Conservation (phyloP, 1,140 invertebrate genomes). For the Zaprionus lachaisei region DNA sequence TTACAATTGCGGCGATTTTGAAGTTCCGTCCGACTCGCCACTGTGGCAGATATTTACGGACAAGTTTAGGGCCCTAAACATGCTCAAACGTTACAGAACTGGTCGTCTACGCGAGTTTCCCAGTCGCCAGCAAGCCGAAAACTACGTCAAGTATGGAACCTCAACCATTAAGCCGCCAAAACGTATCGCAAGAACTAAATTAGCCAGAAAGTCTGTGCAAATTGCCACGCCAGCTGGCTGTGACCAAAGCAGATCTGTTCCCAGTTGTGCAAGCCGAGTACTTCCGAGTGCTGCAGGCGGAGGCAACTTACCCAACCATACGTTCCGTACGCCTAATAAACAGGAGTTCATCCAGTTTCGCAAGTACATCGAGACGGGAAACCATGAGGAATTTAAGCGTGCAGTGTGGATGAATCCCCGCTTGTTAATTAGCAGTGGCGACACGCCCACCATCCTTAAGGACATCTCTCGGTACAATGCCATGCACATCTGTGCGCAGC, state of each 20-base stretch:
- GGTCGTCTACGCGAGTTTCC: constrained; percentile 91
- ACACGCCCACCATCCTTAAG: constrained; percentile 94
- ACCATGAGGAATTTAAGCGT: constrained; percentile 87
- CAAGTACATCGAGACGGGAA: constrained; percentile 91
- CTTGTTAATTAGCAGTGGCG: constrained; percentile 93
- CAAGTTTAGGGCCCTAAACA: constrained; percentile 89
- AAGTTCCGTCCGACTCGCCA: constrained; percentile 52
- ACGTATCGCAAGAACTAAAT: constrained; percentile 50
- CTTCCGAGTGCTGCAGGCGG: not conserved
- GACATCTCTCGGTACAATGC: constrained; percentile 95
- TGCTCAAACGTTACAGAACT: constrained; percentile 90
- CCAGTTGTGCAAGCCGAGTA: not conserved
- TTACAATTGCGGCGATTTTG: not conserved
- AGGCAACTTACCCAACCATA: not conserved
- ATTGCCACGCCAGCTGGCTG: constrained; percentile 4
- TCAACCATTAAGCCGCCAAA: constrained; percentile 79
- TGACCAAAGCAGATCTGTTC: not conserved
- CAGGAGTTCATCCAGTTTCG: constrained; percentile 92
- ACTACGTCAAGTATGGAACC: constrained; percentile 87
- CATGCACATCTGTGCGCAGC: constrained; percentile 92
- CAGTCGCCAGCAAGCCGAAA: constrained; percentile 88
- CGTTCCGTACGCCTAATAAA: constrained; percentile 87
- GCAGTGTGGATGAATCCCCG: constrained; percentile 93
- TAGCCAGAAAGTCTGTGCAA: constrained; percentile 37
- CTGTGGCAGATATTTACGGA: constrained; percentile 87